These are phyloP conservation scores for Solea senegalensis DNA, from an alignment of 2,113 vertebrate genomes.

Conservation along the genomic window DNA sequence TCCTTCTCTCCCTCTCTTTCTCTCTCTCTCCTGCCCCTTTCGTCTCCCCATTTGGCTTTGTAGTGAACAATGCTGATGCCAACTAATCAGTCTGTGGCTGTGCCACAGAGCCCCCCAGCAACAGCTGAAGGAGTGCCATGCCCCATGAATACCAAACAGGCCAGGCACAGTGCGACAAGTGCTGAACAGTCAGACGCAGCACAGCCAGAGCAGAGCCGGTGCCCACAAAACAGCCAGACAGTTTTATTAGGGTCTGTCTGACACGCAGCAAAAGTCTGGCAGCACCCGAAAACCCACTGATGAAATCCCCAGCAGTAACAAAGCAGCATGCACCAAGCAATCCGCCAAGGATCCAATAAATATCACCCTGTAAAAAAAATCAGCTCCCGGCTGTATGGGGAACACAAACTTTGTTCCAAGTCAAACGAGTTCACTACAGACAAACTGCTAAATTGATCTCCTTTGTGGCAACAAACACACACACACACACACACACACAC, in stretches of 20 bases:
- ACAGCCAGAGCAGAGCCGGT: conserved; percentile 86
- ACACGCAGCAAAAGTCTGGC: conserved; percentile 89
- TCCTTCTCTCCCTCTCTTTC: no score
- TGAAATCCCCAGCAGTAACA: conserved; percentile 74
- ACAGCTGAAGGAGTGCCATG: conserved; percentile 86
- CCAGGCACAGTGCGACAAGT: conserved; percentile 89
- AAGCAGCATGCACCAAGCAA: conserved; percentile 63
- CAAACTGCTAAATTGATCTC: conserved; percentile 12
- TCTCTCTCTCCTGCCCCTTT: not conserved
- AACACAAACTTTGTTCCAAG: conserved; percentile 67
- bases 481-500: not conserved
- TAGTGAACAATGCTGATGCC: conserved; percentile 82
- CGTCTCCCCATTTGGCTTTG: conserved; percentile 75
- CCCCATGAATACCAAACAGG: conserved; percentile 92
- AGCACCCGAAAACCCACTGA: conserved; percentile 74
- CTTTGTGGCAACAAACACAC: not conserved
- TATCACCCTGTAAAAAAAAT: conserved; percentile 66
- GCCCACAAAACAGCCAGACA: conserved; percentile 94
- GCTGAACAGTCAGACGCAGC: conserved; percentile 90
- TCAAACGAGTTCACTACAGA: conserved; percentile 45
- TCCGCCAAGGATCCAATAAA: conserved; percentile 73
- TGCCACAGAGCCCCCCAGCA: conserved; percentile 85
- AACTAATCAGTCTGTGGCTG: conserved; percentile 87
- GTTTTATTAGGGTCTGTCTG: conserved; percentile 97
- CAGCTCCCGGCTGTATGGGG: conserved; percentile 51